A percentile compares a stretch with the other conserved stretches of the same genome.
Evolutionary conservation across 2,113 vertebrate species (phyloP).

Genomic region (Eubucco bourcierii): DNA sequence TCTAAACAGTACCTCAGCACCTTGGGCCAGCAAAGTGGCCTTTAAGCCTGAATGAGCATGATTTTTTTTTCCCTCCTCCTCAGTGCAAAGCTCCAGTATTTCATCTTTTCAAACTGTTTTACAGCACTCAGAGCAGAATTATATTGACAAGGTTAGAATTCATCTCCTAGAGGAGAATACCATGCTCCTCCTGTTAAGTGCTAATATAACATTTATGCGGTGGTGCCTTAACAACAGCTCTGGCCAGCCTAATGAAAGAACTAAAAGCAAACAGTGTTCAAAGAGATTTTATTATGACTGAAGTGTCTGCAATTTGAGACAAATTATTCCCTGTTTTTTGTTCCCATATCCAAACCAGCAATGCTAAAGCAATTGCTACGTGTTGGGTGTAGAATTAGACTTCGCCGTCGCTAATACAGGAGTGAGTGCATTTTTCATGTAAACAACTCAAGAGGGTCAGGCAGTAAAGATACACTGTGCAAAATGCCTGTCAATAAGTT

Average conservation of each 20-base stretch:
- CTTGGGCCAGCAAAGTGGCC: conserved; percentile 85
- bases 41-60: conserved; percentile 87
- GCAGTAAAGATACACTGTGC: conserved; percentile 71
- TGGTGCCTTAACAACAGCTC: conserved; percentile 81
- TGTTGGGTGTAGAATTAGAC: conserved; percentile 86
- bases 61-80: conserved; percentile 45
- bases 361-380: conserved; percentile 79
- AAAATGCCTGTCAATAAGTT: conserved; percentile 89
- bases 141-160: conserved; percentile 91
- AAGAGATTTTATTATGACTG: conserved; percentile 83
- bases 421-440: conserved; percentile 87
- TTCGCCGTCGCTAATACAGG: conserved; percentile 86
- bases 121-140: conserved; percentile 81
- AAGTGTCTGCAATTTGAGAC: conserved; percentile 79
- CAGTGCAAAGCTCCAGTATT: conserved; percentile 74
- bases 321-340: conserved; percentile 84
- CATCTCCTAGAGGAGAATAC: conserved; percentile 84
- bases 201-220: conserved; percentile 94
- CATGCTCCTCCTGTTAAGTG: conserved; percentile 83
- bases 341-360: conserved; percentile 77
- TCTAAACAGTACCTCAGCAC: conserved; percentile 74
- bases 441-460: conserved; percentile 83
- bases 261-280: conserved; percentile 83
- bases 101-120: conserved; percentile 81
- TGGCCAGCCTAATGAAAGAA: conserved; percentile 81